Evolutionary conservation across 1,140 invertebrate species (phyloP).

Genomic region (Zeugodacus cucurbitae): DNA sequence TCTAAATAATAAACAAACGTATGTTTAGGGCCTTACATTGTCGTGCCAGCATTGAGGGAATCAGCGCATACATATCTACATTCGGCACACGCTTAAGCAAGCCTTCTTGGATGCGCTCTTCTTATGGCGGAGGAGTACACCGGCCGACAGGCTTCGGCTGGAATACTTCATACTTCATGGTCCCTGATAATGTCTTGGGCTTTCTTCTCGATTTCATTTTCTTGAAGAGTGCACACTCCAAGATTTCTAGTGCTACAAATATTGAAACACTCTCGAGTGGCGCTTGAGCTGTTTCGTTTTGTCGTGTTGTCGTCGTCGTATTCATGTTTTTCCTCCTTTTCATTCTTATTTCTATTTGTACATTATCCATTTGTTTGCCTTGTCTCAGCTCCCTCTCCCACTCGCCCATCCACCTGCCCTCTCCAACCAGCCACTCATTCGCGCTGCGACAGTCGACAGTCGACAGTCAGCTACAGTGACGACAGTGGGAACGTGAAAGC

Average conservation of each 20-base stretch:
- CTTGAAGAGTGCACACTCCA: not conserved
- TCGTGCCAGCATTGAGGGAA: not conserved
- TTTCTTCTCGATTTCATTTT: not conserved
- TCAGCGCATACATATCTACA: not conserved
- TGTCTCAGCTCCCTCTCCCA: not conserved
- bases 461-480: not conserved
- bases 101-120: not conserved
- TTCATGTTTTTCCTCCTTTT: not conserved
- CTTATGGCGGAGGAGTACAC: not conserved
- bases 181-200: not conserved
- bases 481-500: not conserved
- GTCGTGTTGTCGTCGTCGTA: not conserved
- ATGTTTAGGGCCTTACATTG: not conserved
- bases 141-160: not conserved
- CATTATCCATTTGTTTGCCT: not conserved
- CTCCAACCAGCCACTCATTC: not conserved
- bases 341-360: not conserved
- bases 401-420: not conserved
- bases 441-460: not conserved
- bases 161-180: not conserved
- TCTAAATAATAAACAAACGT: not conserved
- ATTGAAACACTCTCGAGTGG: constrained; percentile 26
- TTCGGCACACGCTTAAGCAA: not conserved
- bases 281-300: not conserved
- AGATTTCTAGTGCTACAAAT: not conserved